Percentiles rank a stretch among this genome's conserved stretches.
phyloP scores from a whole-genome alignment of 1,140 invertebrate species.

The Penaeus chinensis region DNA sequence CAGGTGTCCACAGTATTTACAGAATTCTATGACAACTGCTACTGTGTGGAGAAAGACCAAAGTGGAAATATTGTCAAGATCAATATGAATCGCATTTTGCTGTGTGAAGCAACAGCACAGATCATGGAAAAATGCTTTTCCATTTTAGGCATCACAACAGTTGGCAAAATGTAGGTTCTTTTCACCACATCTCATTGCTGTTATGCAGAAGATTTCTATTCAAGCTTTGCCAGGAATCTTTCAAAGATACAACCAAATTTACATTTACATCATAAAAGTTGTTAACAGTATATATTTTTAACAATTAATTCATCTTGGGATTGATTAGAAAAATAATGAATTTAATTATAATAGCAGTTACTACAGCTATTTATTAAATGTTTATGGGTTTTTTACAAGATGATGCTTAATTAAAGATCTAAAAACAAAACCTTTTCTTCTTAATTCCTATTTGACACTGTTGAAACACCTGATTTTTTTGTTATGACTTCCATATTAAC shows the following conservation, averaged over 20 bases:
- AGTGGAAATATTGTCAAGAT: slow-evolving; percentile 83
- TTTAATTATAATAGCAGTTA: too few relatives aligned
- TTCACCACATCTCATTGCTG: not conserved
- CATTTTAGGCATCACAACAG: slow-evolving; percentile 92
- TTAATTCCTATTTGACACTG: too few relatives aligned
- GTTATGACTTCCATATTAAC: too few relatives aligned
- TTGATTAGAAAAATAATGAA: too few relatives aligned
- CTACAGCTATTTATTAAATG: too few relatives aligned
- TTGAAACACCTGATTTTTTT: too few relatives aligned
- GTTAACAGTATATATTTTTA: not conserved
- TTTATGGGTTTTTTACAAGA: too few relatives aligned
- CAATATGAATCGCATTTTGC: slow-evolving; percentile 86
- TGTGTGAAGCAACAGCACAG: slow-evolving; percentile 92
- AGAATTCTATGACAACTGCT: slow-evolving; percentile 98
- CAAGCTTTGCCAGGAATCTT: not conserved
- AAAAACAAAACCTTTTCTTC: too few relatives aligned
- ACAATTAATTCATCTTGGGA: not conserved
- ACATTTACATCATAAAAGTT: not conserved
- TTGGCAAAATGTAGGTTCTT: slow-evolving; percentile 84
- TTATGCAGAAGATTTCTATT: not conserved
- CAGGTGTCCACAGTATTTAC: slow-evolving; percentile 65
- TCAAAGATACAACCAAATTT: not conserved
- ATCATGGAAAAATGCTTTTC: slow-evolving; percentile 88
- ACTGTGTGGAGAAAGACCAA: slow-evolving; percentile 92
- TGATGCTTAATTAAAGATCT: too few relatives aligned